phyloP scores from a whole-genome alignment of 2,113 vertebrate species.

The Gallinago jamesoni region DNA sequence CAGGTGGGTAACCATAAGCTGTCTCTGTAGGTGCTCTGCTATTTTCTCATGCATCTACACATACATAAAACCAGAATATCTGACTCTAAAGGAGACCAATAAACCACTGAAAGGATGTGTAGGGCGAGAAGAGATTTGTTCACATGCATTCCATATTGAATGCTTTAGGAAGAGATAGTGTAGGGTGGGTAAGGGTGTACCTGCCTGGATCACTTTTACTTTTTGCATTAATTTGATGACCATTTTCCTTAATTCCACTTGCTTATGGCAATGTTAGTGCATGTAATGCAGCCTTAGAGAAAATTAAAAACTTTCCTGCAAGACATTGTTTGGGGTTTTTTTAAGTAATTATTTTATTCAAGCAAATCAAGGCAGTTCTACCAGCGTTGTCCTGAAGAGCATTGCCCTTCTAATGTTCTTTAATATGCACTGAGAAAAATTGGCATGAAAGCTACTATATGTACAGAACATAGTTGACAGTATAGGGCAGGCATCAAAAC shows the following conservation, averaged over 20 bases:
- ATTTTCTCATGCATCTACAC: background rate
- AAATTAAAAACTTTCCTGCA: background rate
- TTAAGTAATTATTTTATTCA: background rate
- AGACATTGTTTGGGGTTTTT: background rate
- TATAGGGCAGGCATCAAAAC: background rate
- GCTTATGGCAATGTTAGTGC: background rate
- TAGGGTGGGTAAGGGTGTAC: background rate
- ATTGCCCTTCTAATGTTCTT: background rate
- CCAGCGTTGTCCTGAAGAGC: background rate
- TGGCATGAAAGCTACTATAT: background rate
- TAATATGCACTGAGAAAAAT: background rate
- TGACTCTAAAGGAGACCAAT: background rate
- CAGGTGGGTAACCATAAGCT: background rate
- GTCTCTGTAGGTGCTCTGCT: background rate
- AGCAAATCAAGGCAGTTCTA: background rate
- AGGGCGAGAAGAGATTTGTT: background rate
- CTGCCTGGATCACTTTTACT: background rate
- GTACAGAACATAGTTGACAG: background rate
- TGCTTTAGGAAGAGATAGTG: accelerated
- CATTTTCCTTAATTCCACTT: background rate
- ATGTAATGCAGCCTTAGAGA: background rate
- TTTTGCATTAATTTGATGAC: background rate
- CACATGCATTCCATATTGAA: background rate
- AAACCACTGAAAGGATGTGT: background rate
- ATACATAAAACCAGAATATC: background rate